These are phyloP conservation scores for Mastigias papua DNA, from an alignment of 30 jellyfish, hydroid and myxozoan genomes.

Conservation along the genomic window DNA sequence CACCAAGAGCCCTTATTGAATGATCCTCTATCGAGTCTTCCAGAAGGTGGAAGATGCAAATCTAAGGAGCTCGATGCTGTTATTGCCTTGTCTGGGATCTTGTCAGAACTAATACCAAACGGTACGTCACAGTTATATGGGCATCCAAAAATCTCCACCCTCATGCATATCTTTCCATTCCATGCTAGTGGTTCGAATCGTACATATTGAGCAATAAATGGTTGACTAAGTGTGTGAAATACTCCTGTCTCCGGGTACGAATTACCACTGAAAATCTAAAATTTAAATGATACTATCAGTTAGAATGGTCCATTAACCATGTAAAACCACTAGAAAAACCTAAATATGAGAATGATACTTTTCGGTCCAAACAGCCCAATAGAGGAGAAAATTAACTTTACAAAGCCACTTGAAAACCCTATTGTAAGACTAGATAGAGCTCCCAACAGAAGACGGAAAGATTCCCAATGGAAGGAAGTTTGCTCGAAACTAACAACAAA, in stretches of 20 bases:
- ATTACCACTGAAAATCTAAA: slow-evolving; percentile 75
- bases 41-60: slow-evolving; percentile 60
- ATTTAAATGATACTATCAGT: not conserved
- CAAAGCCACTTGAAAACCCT: too few species aligned
- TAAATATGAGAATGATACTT: too few species aligned
- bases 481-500: too few species aligned
- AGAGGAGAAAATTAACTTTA: too few species aligned
- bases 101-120: slow-evolving; percentile 65
- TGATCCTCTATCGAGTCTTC: slow-evolving; percentile 80
- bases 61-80: slow-evolving; percentile 79
- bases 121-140: slow-evolving; percentile 81
- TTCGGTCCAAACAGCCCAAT: too few species aligned
- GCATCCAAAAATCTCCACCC: slow-evolving; percentile 96
- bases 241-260: slow-evolving; percentile 45
- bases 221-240: slow-evolving; percentile 59
- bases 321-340: too few species aligned
- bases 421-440: too few species aligned
- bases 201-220: slow-evolving; percentile 81
- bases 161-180: slow-evolving; percentile 77
- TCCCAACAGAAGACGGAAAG: too few species aligned
- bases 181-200: slow-evolving; percentile 72
- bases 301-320: too few species aligned
- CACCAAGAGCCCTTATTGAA: slow-evolving; percentile 88
- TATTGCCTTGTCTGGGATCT: slow-evolving; percentile 69
- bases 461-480: too few species aligned